Conservation (phyloP, 2,113 vertebrate species). For the Microtus pennsylvanicus region DNA sequence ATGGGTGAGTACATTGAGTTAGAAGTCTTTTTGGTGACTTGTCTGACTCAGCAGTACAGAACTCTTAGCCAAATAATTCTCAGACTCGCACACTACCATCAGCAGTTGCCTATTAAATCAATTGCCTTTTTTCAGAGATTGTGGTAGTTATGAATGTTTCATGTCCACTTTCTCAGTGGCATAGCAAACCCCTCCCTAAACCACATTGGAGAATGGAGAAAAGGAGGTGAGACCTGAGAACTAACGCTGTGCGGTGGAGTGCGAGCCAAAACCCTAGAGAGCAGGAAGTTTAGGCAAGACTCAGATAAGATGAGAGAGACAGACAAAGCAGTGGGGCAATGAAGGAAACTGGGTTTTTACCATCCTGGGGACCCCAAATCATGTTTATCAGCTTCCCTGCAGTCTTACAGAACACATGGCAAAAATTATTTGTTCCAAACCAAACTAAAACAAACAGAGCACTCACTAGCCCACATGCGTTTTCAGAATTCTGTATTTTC, state of each 20-base stretch:
- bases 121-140: slow-evolving; percentile 3
- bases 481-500: slow-evolving; percentile 9
- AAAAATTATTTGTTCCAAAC: neutral
- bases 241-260: neutral
- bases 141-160: neutral
- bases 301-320: neutral
- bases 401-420: neutral
- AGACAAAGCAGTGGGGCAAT: neutral
- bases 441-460: neutral
- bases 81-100: neutral
- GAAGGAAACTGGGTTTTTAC: neutral
- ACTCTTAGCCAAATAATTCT: neutral
- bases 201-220: neutral
- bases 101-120: neutral
- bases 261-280: neutral
- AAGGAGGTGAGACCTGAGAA: neutral
- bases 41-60: neutral
- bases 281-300: neutral
- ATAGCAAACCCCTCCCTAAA: neutral
- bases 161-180: neutral
- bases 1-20: neutral
- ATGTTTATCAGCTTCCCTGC: neutral
- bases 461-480: no score
- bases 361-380: neutral
- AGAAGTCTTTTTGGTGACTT: neutral